Base-by-base conservation (phyloP, 2,797 vertebrate species). In the Selene dorsalis region DNA sequence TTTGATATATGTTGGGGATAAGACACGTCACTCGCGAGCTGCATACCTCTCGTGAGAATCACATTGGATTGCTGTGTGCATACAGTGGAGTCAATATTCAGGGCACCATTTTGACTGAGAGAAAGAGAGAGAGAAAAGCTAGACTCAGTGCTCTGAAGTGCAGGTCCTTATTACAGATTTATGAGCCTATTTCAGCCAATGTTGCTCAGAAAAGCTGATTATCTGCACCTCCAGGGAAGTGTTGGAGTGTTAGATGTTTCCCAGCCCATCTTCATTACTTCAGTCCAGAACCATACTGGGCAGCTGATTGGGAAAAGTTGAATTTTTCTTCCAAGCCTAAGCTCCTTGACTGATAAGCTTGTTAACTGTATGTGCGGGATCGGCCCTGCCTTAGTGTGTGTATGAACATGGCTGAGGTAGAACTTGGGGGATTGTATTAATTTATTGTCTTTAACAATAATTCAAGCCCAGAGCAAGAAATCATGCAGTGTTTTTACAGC, bases 201-300 rank as follows among this genome's bases (percentile, higher is more conserved):
- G 78, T 86, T 69, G 81, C 78, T 84, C 69, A 77, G 84, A 82
- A 88, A 90, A 91, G 79, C 80, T 75, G 85, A 93, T 91, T 82
- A 88, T 91, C 82, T 80, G 52, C 80, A 80, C 79, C 88, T 85
- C 79, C 53, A n/a, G 77, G 85, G 83, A 80, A 39, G 62, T 57
- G 77, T 84, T 68, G 53, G 77, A 58, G 53, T 26, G 45, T 85
- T 69, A 69, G 75, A 79, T 84, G 70, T 86, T 89, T 84, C 57
- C 76, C 57, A 43, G 78, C 80, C 77, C 73, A 69, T 86, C 88
- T 89, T 84, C 70, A 80, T 89, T 82, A 66, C 79, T 85, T 63
- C 10, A 61, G 70, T 67, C 80, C 73, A 56, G 22, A 58, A 63
- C 47, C 64, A 47, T 69, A 75, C 65, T 76, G 67, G 69, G 69